These are phyloP conservation scores for Polydrusus cervinus DNA, from an alignment of 2,888 invertebrate genomes.

Conservation along the genomic window DNA sequence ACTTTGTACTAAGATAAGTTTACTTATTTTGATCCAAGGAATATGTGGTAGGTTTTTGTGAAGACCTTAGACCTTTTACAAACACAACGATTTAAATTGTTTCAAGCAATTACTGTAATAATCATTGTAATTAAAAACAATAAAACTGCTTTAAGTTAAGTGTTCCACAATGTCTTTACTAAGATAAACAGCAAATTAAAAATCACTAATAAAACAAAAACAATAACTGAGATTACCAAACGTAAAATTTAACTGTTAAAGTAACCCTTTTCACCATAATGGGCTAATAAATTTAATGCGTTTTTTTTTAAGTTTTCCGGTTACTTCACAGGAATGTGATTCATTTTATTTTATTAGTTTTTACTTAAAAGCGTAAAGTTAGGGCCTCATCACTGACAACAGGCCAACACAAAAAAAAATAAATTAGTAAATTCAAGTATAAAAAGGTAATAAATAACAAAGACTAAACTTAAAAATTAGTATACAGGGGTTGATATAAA, in stretches of 20 bases:
- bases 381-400: constrained; percentile 27
- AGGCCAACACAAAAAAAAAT: constrained; percentile 43
- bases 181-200: constrained; percentile 5
- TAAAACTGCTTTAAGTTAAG: too few relatives aligned
- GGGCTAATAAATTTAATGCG: constrained; percentile 35
- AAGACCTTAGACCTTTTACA: too few relatives aligned
- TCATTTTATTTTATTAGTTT: constrained; percentile 32
- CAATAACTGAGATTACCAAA: constrained; percentile 10
- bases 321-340: constrained; percentile 41
- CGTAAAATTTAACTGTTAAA: constrained; percentile 1
- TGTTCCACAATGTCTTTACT: not conserved
- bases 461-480: constrained; percentile 39
- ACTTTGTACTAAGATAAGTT: too few relatives aligned
- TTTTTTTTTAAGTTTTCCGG: constrained; percentile 9
- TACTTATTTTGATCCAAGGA: too few relatives aligned
- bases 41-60: too few relatives aligned
- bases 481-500: constrained; percentile 34
- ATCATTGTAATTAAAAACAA: too few relatives aligned
- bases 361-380: constrained; percentile 43
- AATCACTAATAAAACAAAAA: not conserved
- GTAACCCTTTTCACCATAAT: not conserved
- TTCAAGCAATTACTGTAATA: too few relatives aligned
- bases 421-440: constrained; percentile 44
- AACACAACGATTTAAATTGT: too few relatives aligned
- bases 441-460: constrained; percentile 43